Evolutionary conservation across 2,113 vertebrate species (phyloP).

Genomic region (Eulacestoma nigropectus): DNA sequence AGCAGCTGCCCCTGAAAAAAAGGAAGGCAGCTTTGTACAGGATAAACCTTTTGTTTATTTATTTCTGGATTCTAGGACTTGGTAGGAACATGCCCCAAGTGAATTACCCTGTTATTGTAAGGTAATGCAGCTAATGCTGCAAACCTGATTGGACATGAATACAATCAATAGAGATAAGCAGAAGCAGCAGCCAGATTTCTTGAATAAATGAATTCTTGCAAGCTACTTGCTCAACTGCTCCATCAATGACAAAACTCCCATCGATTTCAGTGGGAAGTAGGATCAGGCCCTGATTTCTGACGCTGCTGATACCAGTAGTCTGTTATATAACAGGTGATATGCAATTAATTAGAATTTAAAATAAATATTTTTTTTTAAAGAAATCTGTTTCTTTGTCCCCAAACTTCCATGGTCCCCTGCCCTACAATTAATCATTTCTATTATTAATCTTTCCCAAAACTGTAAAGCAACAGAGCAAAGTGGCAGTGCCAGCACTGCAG

Average conservation of each 20-base stretch:
- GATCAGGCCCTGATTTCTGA: slow-evolving; percentile 48
- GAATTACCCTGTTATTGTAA: slow-evolving; percentile 40
- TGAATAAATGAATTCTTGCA: slow-evolving; percentile 60
- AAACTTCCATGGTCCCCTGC: neutral
- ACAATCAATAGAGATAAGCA: slow-evolving; percentile 56
- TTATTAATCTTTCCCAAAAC: neutral
- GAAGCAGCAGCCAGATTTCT: slow-evolving; percentile 50
- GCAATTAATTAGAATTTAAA: neutral
- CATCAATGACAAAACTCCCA: slow-evolving; percentile 51
- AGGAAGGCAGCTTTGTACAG: neutral
- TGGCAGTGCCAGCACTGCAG: neutral
- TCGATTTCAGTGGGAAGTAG: slow-evolving; percentile 26
- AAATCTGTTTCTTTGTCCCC: neutral
- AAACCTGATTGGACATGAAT: slow-evolving; percentile 41
- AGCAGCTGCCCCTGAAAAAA: neutral
- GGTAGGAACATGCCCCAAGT: slow-evolving; percentile 18
- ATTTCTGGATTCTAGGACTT: neutral
- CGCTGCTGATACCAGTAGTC: neutral
- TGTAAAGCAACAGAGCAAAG: neutral
- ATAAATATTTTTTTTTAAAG: neutral
- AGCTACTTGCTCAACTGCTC: slow-evolving; percentile 44
- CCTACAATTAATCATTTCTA: neutral
- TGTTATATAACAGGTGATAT: neutral
- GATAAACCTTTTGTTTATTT: neutral
- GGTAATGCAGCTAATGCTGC: slow-evolving; percentile 22